Percentiles rank a stretch among this genome's conserved stretches.
phyloP scores from a whole-genome alignment of 2,797 vertebrate genomes.

The Myoxocephalus aenaeus region DNA sequence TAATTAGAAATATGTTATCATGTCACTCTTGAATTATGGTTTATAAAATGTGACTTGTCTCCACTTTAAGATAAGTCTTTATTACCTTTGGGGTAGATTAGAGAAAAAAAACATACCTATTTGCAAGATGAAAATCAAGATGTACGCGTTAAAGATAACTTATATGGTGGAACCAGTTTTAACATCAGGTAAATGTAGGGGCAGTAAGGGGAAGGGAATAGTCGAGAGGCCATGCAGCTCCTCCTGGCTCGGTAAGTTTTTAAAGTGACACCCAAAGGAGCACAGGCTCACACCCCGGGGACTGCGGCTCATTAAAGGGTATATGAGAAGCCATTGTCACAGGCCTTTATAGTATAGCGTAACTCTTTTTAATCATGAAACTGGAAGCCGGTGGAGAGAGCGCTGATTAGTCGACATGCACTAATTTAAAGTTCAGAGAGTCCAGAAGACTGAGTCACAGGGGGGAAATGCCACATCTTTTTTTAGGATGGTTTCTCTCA shows the following conservation, averaged over 20 bases:
- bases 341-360: slow-evolving; percentile 12
- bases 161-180: not conserved
- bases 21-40: no score
- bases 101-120: no score
- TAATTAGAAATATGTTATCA: not conserved
- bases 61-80: not conserved
- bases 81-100: no score
- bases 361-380: slow-evolving; percentile 4
- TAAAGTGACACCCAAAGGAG: not conserved
- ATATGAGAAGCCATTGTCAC: slow-evolving; percentile 1
- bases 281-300: not conserved
- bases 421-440: slow-evolving; percentile 21
- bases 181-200: not conserved
- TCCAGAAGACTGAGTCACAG: not conserved
- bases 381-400: not conserved
- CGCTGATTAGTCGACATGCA: not conserved
- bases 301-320: slow-evolving; percentile 24
- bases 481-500: not conserved
- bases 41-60: no score
- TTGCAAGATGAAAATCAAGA: not conserved
- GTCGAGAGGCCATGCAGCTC: not conserved
- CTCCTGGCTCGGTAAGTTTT: not conserved
- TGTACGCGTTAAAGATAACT: not conserved
- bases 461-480: not conserved
- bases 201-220: not conserved